These are phyloP conservation scores for Scaptodrosophila lebanonensis DNA, from an alignment of 1,140 invertebrate species.

Conservation along the genomic window DNA sequence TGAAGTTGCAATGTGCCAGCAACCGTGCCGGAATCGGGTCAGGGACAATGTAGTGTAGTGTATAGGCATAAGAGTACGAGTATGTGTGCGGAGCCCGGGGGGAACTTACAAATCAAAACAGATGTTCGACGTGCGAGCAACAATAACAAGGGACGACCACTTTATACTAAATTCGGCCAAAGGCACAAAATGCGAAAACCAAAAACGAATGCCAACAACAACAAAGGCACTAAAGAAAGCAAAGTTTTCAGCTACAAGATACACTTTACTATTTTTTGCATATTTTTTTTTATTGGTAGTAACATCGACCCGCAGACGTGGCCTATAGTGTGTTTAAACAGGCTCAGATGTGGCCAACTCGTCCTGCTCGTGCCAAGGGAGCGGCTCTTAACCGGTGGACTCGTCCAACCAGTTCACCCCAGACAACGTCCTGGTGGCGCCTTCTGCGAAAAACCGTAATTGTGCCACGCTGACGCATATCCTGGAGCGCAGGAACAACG, in stretches of 20 bases:
- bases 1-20: no score
- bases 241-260: conserved; percentile 22
- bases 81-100: background rate
- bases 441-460: no score
- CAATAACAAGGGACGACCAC: conserved; percentile 16
- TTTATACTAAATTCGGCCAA: conserved; percentile 28
- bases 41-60: background rate
- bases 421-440: no score
- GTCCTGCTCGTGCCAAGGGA: no score
- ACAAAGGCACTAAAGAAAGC: no score
- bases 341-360: no score
- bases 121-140: conserved; percentile 58
- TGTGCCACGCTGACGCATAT: conserved; percentile 26
- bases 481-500: conserved; percentile 19
- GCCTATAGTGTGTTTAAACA: no score
- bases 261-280: conserved; percentile 9
- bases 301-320: conserved; percentile 2
- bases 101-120: conserved; percentile 42
- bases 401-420: no score
- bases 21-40: no score
- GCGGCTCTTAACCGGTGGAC: no score
- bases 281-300: background rate
- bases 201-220: no score
- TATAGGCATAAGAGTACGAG: background rate
- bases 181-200: no score